Conservation (phyloP, 2,888 invertebrate species). For the Stenoptilia bipunctidactyla region DNA sequence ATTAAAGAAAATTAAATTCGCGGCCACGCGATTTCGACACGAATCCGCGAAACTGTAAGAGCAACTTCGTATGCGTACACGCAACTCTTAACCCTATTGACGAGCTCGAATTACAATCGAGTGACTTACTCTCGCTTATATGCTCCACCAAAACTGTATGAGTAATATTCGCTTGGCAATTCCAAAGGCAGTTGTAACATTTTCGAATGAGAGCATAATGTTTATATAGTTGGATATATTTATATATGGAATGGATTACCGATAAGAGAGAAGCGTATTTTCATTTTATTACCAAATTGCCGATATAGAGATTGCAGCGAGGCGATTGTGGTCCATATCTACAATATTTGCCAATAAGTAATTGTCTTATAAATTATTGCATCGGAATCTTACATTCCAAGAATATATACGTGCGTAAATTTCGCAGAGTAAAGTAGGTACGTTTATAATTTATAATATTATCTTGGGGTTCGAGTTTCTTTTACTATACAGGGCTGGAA, state of each 20-base stretch:
- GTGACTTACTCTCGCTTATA: background rate
- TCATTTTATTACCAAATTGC: slow-evolving; percentile 73
- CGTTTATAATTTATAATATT: too few relatives aligned
- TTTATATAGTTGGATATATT: slow-evolving; percentile 59
- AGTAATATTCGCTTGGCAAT: slow-evolving; percentile 19
- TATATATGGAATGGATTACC: slow-evolving; percentile 59
- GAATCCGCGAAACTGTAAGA: slow-evolving; percentile 41
- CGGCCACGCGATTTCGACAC: slow-evolving; percentile 58
- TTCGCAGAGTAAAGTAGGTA: too few relatives aligned
- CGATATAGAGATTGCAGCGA: slow-evolving; percentile 56
- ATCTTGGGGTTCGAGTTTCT: too few relatives aligned
- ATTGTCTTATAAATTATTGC: slow-evolving; percentile 51
- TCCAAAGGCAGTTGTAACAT: background rate
- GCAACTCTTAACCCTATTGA: slow-evolving; percentile 37
- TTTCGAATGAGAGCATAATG: slow-evolving; percentile 25
- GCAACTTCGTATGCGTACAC: slow-evolving; percentile 21
- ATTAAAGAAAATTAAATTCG: slow-evolving; percentile 70
- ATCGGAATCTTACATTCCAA: slow-evolving; percentile 36
- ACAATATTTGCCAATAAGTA: slow-evolving; percentile 60
- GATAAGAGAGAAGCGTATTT: slow-evolving; percentile 65
- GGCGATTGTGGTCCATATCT: slow-evolving; percentile 53
- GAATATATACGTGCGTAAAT: too few relatives aligned
- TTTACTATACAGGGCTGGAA: too few relatives aligned
- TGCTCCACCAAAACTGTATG: background rate
- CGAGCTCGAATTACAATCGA: slow-evolving; percentile 23